Evolutionary conservation across 2,888 invertebrate species (phyloP).

Genomic region (Parasteatoda lunata): DNA sequence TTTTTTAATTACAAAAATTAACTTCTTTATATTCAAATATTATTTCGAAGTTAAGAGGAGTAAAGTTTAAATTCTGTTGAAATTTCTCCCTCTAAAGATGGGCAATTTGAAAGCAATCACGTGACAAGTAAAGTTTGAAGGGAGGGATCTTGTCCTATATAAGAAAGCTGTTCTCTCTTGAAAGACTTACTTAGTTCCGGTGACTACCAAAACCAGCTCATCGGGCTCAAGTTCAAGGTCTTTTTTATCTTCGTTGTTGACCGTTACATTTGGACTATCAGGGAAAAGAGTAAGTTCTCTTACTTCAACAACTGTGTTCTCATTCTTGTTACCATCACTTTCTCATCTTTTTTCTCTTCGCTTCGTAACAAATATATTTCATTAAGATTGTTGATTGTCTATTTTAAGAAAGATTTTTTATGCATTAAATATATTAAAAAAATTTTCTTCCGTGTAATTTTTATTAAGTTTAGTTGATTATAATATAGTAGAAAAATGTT

Average conservation of each 20-base stretch:
- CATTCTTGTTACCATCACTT: not conserved
- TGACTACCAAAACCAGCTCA: conserved; percentile 33
- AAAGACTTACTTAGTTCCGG: conserved; percentile 37
- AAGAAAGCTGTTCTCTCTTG: conserved; percentile 40
- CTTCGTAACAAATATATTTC: too few relatives aligned
- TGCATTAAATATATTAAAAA: too few relatives aligned
- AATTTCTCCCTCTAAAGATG: not conserved
- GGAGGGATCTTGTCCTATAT: conserved; percentile 52
- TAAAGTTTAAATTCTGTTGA: conserved; percentile 10
- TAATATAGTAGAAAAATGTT: too few relatives aligned
- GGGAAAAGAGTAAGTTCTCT: not conserved
- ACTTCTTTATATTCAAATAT: too few relatives aligned
- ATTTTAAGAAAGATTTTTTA: not conserved
- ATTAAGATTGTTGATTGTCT: not conserved
- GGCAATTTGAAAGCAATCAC: conserved; percentile 19
- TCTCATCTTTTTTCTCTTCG: not conserved
- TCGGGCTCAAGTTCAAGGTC: conserved; percentile 57
- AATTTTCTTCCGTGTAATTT: too few relatives aligned
- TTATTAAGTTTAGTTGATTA: too few relatives aligned
- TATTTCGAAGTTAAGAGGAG: too few relatives aligned
- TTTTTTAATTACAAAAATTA: too few relatives aligned
- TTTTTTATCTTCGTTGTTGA: conserved; percentile 12
- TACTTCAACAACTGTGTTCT: too few relatives aligned
- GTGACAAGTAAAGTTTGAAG: conserved; percentile 39
- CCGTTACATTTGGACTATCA: conserved; percentile 46